Evolutionary conservation across 2,888 invertebrate genomes (phyloP), one percentile per base, ranked within the genome.

Genomic region (Mesorhabditis belari): DNA sequence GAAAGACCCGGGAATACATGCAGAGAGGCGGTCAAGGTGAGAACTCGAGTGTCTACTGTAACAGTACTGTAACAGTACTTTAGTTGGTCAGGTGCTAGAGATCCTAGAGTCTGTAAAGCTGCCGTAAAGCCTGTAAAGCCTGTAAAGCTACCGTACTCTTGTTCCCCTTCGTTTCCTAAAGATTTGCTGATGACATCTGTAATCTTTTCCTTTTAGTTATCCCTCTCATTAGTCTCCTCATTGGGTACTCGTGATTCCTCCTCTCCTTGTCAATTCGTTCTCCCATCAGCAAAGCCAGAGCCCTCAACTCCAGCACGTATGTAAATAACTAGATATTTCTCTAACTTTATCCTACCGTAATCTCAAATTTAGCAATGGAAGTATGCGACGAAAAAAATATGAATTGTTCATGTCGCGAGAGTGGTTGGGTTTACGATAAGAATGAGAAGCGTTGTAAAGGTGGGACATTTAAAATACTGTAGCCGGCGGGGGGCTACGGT

Each of bases 341-440:
- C n/a, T n/a, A n/a, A n/a, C n/a, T n/a, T n/a, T n/a, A n/a, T n/a
- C n/a, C n/a, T n/a, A n/a, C n/a, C n/a, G n/a, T n/a, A n/a, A n/a
- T n/a, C n/a, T n/a, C n/a, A n/a, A n/a, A n/a, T 55, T 49, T 29
- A 27, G 60, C 70, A 9, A 44, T 71, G 23, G 75, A 73, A 60
- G 69, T 67, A 24, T 75, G 75, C 56, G 73, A 73, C 49, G 57
- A 58, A 9, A 55, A 65, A 21, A 73, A 71, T 12, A 9, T 17
- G n/a, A 64, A 66, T 29, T 75, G 75, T 49, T 65, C 66, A n/a
- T 75, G 75, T 50, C 59, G 68, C 49, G 57, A 67, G 3, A 52
- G 63, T 0, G 75, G 75, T 3, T 75, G 70, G 28, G 60, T 64
- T 49, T 70, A 67, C 56, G 67, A 74, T 54, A 67, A 66, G n/a